These are phyloP conservation scores for Sinohyriopsis cumingii DNA, from an alignment of 2,888 invertebrate genomes.

Conservation along the genomic window DNA sequence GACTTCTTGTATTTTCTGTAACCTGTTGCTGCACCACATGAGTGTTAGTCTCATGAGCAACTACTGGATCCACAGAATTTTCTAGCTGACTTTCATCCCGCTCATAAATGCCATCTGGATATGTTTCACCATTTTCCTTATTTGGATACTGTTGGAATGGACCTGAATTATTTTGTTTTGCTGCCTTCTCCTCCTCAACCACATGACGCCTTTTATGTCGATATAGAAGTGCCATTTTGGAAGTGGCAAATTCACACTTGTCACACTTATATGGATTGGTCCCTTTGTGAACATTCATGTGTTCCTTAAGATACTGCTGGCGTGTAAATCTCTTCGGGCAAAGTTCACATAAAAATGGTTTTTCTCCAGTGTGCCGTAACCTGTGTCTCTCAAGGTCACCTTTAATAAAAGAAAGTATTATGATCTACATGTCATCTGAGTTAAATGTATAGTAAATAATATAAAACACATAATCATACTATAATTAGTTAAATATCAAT, in stretches of 20 bases:
- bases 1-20: too few species aligned
- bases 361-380: constrained; percentile 69
- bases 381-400: constrained; percentile 70
- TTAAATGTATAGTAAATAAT: neutral
- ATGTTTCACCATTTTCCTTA: too few species aligned
- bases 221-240: constrained; percentile 63
- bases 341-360: constrained; percentile 68
- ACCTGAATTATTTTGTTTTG: neutral
- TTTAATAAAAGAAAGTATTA: constrained; percentile 31
- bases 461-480: neutral
- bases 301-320: constrained; percentile 71
- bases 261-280: constrained; percentile 69
- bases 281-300: constrained; percentile 71
- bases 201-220: constrained; percentile 62
- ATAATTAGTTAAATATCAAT: neutral
- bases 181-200: constrained; percentile 9
- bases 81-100: too few species aligned
- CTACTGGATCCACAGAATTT: too few species aligned
- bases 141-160: too few species aligned
- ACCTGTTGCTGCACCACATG: too few species aligned
- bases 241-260: constrained; percentile 64
- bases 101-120: too few species aligned
- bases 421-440: neutral
- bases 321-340: constrained; percentile 71
- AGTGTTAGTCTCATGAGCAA: too few species aligned